Base-by-base conservation (phyloP, 2,113 vertebrate genomes). In the Colistium nudipinnis region DNA sequence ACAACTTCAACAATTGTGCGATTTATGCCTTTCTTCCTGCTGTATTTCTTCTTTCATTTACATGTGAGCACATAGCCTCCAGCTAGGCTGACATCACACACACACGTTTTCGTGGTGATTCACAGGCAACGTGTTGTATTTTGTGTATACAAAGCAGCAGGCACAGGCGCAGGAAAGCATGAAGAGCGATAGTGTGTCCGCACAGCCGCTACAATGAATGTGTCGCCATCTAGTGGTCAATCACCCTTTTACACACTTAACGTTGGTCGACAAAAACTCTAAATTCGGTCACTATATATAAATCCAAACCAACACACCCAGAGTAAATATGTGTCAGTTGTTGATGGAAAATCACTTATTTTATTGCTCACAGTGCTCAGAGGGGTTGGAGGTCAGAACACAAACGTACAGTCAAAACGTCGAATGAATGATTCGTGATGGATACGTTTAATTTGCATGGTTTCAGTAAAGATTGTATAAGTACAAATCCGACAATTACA, bases 301-400 rank as follows among this genome's bases (percentile, higher is more conserved):
- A 45, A 20, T 9, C 2, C 4, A 4, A 53, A 17, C n/a, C n/a
- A 49, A 44, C 1, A 62, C 2, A 2, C 17, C 33, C n/a, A 10
- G 2, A 36, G 4, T 11, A 43, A n/a, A 30, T 4, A 20, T 19
- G 22, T 16, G 20, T 17, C 6, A 31, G 10, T 25, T 39, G 31
- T 38, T 62, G 5, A 62, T 38, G 64, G 31, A 61, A 86, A 70
- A 82, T 76, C 54, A 64, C 81, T 75, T 76, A 72, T 74, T 87
- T 22, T 31, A 60, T 73, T 62, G 48, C 65, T 89, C 80, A 89
- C 86, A 88, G 84, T 88, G 82, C 78, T 87, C 76, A 87, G 64
- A 78, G 53, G n/a, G n/a, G 54, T 70, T 83, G 69, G 69, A 57
- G 72, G 48, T 57, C 63, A 80, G 56, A 78, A 79, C 63, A 78